Base-by-base conservation (phyloP, 2,797 vertebrate genomes). In the Xiphophorus birchmanni region DNA sequence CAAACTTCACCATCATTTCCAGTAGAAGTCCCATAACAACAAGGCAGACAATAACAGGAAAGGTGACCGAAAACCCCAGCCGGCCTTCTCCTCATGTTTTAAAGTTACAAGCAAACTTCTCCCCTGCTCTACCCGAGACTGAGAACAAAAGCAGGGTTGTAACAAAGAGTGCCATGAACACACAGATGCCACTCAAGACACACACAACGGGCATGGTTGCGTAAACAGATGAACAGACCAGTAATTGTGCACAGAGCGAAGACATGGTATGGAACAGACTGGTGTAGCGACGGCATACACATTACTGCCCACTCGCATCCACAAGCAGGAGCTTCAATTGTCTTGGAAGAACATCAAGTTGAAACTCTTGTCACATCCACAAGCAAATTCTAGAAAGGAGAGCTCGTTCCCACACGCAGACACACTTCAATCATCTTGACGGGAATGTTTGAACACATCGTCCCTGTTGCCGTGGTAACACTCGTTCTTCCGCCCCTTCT, bases 21-120 rank as follows among this genome's bases (percentile, higher is more conserved):
- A 89, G 50, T 81, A 84, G 77, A 86, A 82, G 75, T 78, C 60
- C 67, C 72, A 86, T 56, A 86, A 91, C 76, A 86, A n/a, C 75
- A 75, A 79, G 56, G 74, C 83, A 84, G 87, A 92, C 87, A 89
- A 91, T 89, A 92, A 90, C 92, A 93, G 91, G 92, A 94, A 92
- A 94, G 84, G 89, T 92, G 89, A 93, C 76, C 79, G 85, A 86
- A 86, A 87, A 87, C 82, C 32, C 77, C 1, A 71, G 78, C 84
- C 80, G 86, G 87, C 76, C 84, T 60, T 78, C 75, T 87, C 79
- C 81, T 86, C 79, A 79, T 29, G n/a, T 42, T 52, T 71, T 73
- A 32, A 84, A 79, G 73, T 73, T 73, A 47, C 50, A 54, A 35
- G 47, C 82, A 35, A 37, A 60, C 26, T 37, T 80, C 23, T 74